Conservation (phyloP, 2,888 invertebrate genomes). For the Caenorhabditis sulstoni region DNA sequence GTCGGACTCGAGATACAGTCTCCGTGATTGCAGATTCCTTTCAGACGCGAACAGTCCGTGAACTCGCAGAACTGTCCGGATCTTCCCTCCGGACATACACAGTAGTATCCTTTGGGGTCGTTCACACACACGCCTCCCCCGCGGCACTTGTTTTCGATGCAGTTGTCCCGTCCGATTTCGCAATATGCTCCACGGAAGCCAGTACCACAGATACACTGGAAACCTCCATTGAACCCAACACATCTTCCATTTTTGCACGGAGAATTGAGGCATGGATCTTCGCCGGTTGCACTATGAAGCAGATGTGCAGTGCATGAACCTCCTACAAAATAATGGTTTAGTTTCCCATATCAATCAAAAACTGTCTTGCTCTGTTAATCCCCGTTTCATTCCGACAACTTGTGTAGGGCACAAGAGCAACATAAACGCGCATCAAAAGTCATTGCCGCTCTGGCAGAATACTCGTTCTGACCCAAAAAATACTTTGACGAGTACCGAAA, state of each 20-base stretch:
- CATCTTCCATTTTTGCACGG: conserved; percentile 36
- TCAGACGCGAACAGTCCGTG: conserved; percentile 88
- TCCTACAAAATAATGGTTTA: conserved; percentile 28
- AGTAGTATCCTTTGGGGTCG: conserved; percentile 93
- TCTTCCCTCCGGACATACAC: conserved; percentile 95
- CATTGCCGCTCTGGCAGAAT: too few relatives aligned
- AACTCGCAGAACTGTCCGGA: conserved; percentile 94
- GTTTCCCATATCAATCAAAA: not conserved
- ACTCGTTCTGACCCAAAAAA: too few relatives aligned
- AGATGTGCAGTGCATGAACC: conserved; percentile 3
- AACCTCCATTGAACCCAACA: conserved; percentile 85
- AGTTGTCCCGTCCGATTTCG: conserved; percentile 86
- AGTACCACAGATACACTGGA: conserved; percentile 96
- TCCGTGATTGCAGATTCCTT: conserved; percentile 88
- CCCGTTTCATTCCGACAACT: too few relatives aligned
- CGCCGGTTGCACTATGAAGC: not conserved
- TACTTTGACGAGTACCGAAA: too few relatives aligned
- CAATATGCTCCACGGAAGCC: conserved; percentile 89
- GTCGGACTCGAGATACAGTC: conserved; percentile 89
- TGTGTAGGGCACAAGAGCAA: too few relatives aligned
- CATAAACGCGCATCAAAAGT: too few relatives aligned
- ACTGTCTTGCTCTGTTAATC: not conserved
- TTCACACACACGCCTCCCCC: conserved; percentile 97
- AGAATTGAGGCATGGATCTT: conserved; percentile 2
- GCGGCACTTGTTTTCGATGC: conserved; percentile 91